Evolutionary conservation across 2,888 invertebrate species (phyloP), one percentile per base, ranked within the genome.

Genomic region (Nomada ruficornis): DNA sequence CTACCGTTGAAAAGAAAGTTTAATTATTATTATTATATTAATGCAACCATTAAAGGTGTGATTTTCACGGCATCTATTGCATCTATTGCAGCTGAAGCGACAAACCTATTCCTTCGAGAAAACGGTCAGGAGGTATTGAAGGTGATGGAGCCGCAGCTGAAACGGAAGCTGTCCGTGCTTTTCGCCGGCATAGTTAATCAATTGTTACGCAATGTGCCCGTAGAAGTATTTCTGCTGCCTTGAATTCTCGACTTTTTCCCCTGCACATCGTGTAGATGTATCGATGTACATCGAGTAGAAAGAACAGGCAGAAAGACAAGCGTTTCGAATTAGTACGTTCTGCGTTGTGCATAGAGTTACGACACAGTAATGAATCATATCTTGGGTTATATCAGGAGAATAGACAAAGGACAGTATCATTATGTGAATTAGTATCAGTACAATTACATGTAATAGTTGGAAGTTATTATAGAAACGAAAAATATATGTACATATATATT

Each of bases 101-200:
- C 96, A 10, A 96, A 96, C 91, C 94, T 96, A 65, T 96, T 96
- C 90, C 94, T 96, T 50, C 94, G 95, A 68, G 96, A 96, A 90
- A 96, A 96, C 90, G 96, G 96, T 0, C 95, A 95, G 79, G 95
- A 96, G 92, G 96, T 96, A 1, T 93, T 96, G 77, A 96, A 96
- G 90, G 95, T 95, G 7, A 96, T 96, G 96, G 95, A 95, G 89
- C 95, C 96, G 0, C 96, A 96, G 89, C 92, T 96, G 80, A 95
- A 95, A 87, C 95, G 94, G 89, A 96, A 96, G 92, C 92, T 96
- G 73, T 95, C 96, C 1, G 92, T 92, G 20, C 95, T 96, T 62
- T 96, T 96, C 91, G 95, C 95, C 83, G 95, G 94, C 77, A 95
- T 96, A 88, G 95, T 96, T 54, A 96, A 96, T 93, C 95, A 96